Base-by-base conservation (phyloP, 2,888 invertebrate species). In the Hirtodrosophila alboralis region DNA sequence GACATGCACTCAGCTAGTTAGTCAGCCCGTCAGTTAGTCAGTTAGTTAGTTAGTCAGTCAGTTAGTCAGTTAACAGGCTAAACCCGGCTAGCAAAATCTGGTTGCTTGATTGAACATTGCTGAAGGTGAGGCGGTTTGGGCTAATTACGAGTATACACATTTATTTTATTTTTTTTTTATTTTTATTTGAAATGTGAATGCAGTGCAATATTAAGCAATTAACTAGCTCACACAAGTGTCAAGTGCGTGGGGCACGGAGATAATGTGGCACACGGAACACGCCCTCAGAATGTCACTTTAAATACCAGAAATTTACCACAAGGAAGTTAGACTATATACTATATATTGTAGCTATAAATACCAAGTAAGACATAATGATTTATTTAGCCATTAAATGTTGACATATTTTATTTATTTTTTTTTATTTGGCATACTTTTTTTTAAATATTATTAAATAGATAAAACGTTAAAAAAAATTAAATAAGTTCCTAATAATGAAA, bases 71-170 rank as follows among this genome's bases (percentile, higher is more conserved):
- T 23, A 47, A 49, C 45, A 61, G 62, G 51, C 51, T 23, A 16
- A n/a, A n/a, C 26, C 18, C 4, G 43, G 18, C 3, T 5, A 18
- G 18, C 18, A 18, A n/a, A n/a, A 18, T 18, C 40, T 51, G 33
- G 33, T 28, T 49, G 47, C 38, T 12, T 23, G 47, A 21, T 4
- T 38, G 30, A 23, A 33, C 38, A 26, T 16, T 21, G 30, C 18
- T 45, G 70, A 66, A 66, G 66, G 66, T 66, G 62, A 66, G 53
- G 44, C 66, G 18, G 31, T 66, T 69, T 61, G 44, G 45, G 37
- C 34, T 38, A 67, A 59, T 65, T 68, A 48, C 28, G 23, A 30
- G 37, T 23, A 18, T 18, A 18, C 36, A 43, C 13, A 31, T 37
- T 10, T n/a, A n/a, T n/a, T n/a, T n/a, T n/a, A n/a, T n/a, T n/a